Conservation (phyloP, 2,113 vertebrate species). For the Phodopus roborovskii region DNA sequence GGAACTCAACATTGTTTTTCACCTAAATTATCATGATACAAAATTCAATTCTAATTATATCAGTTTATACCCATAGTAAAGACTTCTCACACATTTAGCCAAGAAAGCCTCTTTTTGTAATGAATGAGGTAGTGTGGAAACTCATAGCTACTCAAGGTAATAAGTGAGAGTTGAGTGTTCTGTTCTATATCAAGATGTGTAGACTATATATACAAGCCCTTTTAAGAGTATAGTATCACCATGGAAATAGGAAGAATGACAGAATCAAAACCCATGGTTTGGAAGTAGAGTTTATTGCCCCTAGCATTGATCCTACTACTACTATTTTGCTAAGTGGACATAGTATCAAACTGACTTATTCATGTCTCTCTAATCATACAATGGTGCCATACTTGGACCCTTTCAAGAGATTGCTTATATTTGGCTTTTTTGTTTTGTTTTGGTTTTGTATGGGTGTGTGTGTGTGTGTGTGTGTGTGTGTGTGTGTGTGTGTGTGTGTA, state of each 20-base stretch:
- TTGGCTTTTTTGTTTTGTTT: not conserved
- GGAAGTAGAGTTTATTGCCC: not conserved
- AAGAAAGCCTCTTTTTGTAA: not conserved
- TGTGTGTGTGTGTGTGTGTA: too few species aligned
- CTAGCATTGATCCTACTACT: not conserved
- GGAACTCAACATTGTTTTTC: not conserved
- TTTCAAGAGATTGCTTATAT: not conserved
- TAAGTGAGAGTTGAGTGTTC: not conserved
- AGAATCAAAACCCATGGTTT: not conserved
- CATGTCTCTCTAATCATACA: not conserved
- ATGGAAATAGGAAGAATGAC: not conserved
- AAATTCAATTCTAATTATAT: not conserved
- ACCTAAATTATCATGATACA: not conserved
- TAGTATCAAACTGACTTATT: not conserved
- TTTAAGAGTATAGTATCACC: not conserved
- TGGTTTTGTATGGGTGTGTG: not conserved
- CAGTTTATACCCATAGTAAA: not conserved
- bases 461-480: too few species aligned
- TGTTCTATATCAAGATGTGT: not conserved
- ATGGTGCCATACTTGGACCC: not conserved
- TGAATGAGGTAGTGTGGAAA: not conserved
- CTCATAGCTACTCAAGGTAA: not conserved
- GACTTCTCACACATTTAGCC: not conserved
- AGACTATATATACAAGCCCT: too few species aligned
- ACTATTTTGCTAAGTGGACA: not conserved